phyloP scores from a whole-genome alignment of 2,113 vertebrate species.

The Girardinichthys multiradiatus region DNA sequence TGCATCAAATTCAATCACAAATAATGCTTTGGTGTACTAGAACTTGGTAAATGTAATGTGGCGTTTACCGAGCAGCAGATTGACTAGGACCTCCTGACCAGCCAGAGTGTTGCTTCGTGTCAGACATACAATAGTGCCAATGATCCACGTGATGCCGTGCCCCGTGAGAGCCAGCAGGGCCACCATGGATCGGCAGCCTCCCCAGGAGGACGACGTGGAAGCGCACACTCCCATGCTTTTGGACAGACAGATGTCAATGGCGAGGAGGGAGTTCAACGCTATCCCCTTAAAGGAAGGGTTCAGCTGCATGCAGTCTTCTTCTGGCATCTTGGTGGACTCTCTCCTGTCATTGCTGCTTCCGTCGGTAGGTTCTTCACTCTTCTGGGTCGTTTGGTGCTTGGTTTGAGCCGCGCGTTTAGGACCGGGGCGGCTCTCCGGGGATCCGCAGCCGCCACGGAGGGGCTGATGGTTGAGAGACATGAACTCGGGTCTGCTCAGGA shows the following conservation, averaged over 20 bases:
- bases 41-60: not conserved
- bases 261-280: constrained; percentile 92
- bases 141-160: constrained; percentile 93
- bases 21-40: too few relatives aligned
- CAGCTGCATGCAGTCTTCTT: constrained; percentile 97
- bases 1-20: too few relatives aligned
- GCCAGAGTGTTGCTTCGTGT: constrained; percentile 93
- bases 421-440: constrained; percentile 77
- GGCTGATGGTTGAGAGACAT: constrained; percentile 90
- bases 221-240: constrained; percentile 94
- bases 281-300: constrained; percentile 96
- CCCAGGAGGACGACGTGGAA: constrained; percentile 87
- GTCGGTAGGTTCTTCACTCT: constrained; percentile 65
- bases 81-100: constrained; percentile 95
- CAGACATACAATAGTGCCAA: constrained; percentile 92
- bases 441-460: constrained; percentile 53
- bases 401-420: constrained; percentile 68
- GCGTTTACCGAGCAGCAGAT: constrained; percentile 94
- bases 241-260: constrained; percentile 96
- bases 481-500: constrained; percentile 90
- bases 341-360: constrained; percentile 83
- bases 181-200: constrained; percentile 91
- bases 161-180: constrained; percentile 91
- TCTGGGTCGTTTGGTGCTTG: constrained; percentile 66
- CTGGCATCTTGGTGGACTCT: constrained; percentile 86